Conservation (phyloP, 2,888 invertebrate species). For the Diarsia brunnea region DNA sequence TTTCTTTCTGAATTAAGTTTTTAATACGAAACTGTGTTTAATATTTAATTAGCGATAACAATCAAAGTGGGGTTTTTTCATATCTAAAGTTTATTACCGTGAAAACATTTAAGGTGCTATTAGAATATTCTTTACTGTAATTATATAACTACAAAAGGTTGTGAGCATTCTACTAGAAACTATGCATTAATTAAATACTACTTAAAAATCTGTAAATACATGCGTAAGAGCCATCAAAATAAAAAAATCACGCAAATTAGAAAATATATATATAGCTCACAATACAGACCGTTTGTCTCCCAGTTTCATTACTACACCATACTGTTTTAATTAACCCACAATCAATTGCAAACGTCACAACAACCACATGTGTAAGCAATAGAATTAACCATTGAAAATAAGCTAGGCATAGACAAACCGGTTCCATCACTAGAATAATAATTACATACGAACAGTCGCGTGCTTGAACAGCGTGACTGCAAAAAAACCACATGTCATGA, state of each 20-base stretch:
- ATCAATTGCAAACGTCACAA: slow-evolving; percentile 37
- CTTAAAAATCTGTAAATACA: not conserved
- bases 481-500: slow-evolving; percentile 59
- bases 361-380: not conserved
- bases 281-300: slow-evolving; percentile 28
- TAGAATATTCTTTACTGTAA: slow-evolving; percentile 35
- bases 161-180: slow-evolving; percentile 23
- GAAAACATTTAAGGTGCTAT: slow-evolving; percentile 30
- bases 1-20: not conserved
- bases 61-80: slow-evolving; percentile 25
- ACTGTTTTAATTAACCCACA: slow-evolving; percentile 35
- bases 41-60: not conserved
- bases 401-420: slow-evolving; percentile 11
- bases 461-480: slow-evolving; percentile 40
- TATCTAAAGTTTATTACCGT: slow-evolving; percentile 50
- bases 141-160: slow-evolving; percentile 1
- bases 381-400: slow-evolving; percentile 15
- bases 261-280: not conserved
- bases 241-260: not conserved
- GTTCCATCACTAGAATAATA: slow-evolving; percentile 39
- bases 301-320: not conserved
- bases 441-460: slow-evolving; percentile 25
- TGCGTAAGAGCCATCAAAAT: not conserved
- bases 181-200: not conserved
- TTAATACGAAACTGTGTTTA: not conserved